phyloP scores from a whole-genome alignment of 2,797 vertebrate genomes.

The Liparis tanakae region DNA sequence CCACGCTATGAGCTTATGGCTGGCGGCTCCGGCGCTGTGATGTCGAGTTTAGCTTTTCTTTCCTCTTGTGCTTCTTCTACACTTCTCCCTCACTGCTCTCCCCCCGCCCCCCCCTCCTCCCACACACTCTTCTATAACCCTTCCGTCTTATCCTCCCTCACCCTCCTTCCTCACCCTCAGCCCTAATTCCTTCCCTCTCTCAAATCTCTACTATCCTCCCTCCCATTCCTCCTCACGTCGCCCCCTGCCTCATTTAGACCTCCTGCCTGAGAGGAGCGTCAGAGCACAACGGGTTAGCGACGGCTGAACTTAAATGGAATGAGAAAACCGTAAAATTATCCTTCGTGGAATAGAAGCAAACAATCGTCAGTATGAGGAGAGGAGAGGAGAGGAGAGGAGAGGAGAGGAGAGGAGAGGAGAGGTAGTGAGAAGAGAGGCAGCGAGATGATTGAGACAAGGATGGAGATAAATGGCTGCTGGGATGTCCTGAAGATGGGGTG shows the following conservation, averaged over 20 bases:
- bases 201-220: constrained; percentile 42
- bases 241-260: constrained; percentile 76
- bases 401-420: constrained; percentile 39
- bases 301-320: constrained; percentile 81
- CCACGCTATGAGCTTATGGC: constrained; percentile 38
- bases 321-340: constrained; percentile 81
- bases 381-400: constrained; percentile 30
- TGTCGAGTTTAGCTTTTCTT: constrained; percentile 36
- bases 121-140: constrained; percentile 17
- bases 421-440: constrained; percentile 47
- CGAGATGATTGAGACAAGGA: constrained; percentile 12
- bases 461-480: constrained; percentile 11
- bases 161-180: neutral
- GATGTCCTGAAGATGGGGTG: constrained; percentile 38
- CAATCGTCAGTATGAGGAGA: constrained; percentile 60
- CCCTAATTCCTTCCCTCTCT: constrained; percentile 11
- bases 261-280: constrained; percentile 76
- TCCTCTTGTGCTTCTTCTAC: constrained; percentile 25
- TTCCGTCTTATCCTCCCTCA: constrained; percentile 28
- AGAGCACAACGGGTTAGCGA: constrained; percentile 76
- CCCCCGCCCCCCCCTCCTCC: constrained; percentile 13
- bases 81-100: constrained; percentile 40
- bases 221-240: constrained; percentile 28
- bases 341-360: constrained; percentile 80
- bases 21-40: constrained; percentile 32